Evolutionary conservation across 2,797 vertebrate genomes (phyloP), one percentile per base, ranked within the genome.

Genomic region (Spea hammondii): DNA sequence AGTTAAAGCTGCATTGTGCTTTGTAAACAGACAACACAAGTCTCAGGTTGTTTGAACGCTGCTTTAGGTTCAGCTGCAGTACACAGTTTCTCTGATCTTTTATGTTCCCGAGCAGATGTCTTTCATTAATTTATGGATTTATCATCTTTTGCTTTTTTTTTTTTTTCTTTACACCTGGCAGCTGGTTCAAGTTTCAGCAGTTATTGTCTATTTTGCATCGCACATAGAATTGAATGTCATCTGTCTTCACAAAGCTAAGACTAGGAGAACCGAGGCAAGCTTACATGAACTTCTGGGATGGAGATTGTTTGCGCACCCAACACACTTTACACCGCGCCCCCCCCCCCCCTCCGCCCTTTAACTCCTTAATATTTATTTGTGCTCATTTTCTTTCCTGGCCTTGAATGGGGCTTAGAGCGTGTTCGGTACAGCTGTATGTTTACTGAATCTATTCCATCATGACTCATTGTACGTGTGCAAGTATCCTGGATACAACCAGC

Each of bases 81-180:
- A 83, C 85, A 86, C 89, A 91, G 88, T 90, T 92, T 90, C 92
- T 93, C 92, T 96, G 94, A 95, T 95, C 94, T 93, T 96, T 95
- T 95, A 91, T 94, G 87, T 91, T 90, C 89, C 87, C 77, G 85
- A 96, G 93, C 96, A 97, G 95, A 97, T 97, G 96, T 95, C 93
- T 90, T 92, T 95, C 93, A 96, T 98, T 94, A 94, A 94, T 97
- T 96, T 96, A 94, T 95, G 93, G 94, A 95, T 97, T 96, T 96
- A 95, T 95, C 93, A 92, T 89, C 89, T 90, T 91, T 89, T 90
- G 82, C 88, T 87, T 88, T 83, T 84, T 77, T 78, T 79, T 80
- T 83, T 79, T 82, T 79, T 94, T 95, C 93, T 94, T 94, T 94
- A 95, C 93, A 97, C 95, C 94, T 97, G 94, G 94, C 93, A 94